Percentiles rank a stretch among this genome's conserved stretches.
These are phyloP conservation scores for Dusona sp. DNA, from an alignment of 2,888 invertebrate genomes.

Conservation along the genomic window DNA sequence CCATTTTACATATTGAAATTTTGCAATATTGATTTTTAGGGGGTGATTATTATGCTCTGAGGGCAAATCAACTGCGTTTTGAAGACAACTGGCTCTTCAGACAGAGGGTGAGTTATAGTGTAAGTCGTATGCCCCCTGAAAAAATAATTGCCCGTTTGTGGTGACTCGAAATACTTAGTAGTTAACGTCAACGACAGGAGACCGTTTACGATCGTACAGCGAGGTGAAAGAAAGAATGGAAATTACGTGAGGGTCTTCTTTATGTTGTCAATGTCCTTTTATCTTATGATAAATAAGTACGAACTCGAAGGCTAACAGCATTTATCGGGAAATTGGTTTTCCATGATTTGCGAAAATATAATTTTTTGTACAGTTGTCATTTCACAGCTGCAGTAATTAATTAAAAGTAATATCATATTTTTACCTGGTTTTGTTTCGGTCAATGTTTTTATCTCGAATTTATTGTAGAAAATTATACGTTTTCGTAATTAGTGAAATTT, in stretches of 20 bases:
- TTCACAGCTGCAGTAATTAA: neutral
- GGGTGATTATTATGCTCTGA: neutral
- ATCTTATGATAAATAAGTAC: constrained; percentile 24
- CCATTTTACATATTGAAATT: neutral
- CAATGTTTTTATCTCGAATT: constrained; percentile 32
- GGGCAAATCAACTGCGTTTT: neutral
- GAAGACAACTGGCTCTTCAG: constrained; percentile 5
- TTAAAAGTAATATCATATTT: neutral
- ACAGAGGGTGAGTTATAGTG: neutral
- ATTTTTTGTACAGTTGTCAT: neutral
- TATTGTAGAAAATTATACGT: constrained; percentile 68
- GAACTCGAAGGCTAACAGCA: neutral
- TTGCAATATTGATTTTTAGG: neutral
- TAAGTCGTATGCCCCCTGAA: constrained; percentile 27
- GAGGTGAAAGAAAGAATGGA: constrained; percentile 23
- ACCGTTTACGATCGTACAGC: constrained; percentile 44
- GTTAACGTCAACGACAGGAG: constrained; percentile 70
- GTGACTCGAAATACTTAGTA: constrained; percentile 56
- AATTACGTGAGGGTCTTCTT: constrained; percentile 33
- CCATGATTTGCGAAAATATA: neutral
- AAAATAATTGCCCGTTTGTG: constrained; percentile 68
- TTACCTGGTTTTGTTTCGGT: neutral
- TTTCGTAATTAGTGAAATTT: constrained; percentile 65
- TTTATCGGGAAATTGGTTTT: neutral
- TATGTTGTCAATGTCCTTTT: constrained; percentile 54